Conservation (phyloP, 2,888 invertebrate species). For the Creontiades dilutus region DNA sequence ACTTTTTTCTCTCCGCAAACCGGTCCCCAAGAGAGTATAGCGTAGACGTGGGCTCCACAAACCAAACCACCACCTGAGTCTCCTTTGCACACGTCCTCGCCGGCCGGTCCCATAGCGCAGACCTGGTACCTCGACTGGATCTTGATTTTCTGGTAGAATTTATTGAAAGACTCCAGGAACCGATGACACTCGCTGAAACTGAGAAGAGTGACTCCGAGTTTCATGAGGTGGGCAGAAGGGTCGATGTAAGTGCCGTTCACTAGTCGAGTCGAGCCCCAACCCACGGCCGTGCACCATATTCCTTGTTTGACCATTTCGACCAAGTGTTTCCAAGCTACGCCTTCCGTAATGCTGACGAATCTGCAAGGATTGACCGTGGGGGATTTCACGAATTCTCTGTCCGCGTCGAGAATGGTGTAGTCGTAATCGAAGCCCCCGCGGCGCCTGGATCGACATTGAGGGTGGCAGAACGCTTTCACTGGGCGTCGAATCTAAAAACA, state of each 20-base stretch:
- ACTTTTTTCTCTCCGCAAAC: conserved; percentile 17
- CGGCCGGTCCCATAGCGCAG: neutral
- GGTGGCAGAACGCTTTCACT: neutral
- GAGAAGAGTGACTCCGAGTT: conserved; percentile 25
- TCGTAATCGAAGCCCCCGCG: conserved; percentile 13
- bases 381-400: neutral
- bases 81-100: conserved; percentile 20
- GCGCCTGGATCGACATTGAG: neutral
- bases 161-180: neutral
- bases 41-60: conserved; percentile 16
- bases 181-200: conserved; percentile 43
- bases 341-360: neutral
- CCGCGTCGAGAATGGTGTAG: neutral
- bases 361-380: neutral
- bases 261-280: conserved; percentile 10
- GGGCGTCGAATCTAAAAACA: neutral
- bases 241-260: neutral
- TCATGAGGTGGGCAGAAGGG: neutral
- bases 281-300: conserved; percentile 28
- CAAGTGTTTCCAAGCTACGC: conserved; percentile 11
- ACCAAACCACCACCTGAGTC: conserved; percentile 44
- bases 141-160: neutral
- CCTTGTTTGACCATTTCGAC: neutral
- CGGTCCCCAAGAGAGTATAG: conserved; percentile 46
- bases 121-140: neutral